A percentile compares a stretch with the other conserved stretches of the same genome.
These are phyloP conservation scores for Corythoichthys intestinalis DNA, from an alignment of 2,113 vertebrate species.

Conservation along the genomic window DNA sequence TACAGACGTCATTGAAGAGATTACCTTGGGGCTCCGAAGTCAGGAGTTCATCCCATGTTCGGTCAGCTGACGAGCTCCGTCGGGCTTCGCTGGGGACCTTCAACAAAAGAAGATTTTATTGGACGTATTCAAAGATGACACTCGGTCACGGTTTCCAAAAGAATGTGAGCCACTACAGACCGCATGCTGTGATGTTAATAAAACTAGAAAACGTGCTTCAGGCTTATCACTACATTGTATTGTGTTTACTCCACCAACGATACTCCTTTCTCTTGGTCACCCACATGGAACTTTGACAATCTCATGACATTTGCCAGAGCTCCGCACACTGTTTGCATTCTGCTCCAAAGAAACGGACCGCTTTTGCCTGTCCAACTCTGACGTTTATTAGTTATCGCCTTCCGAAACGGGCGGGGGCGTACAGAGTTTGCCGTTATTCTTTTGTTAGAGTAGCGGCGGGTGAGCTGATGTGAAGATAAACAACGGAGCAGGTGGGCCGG, in stretches of 20 bases:
- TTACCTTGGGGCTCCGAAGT: constrained; percentile 39
- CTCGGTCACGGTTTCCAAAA: not conserved
- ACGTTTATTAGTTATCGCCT: constrained; percentile 42
- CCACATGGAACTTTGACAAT: constrained; percentile 43
- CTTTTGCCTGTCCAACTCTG: constrained; percentile 34
- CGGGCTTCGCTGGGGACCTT: not conserved
- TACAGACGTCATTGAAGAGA: not conserved
- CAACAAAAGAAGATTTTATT: not conserved
- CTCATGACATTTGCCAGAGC: constrained; percentile 64
- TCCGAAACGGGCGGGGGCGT: constrained; percentile 39
- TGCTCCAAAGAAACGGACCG: constrained; percentile 47
- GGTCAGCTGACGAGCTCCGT: constrained; percentile 21
- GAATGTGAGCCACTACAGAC: constrained; percentile 5
- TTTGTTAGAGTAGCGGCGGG: not conserved
- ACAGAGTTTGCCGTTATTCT: constrained; percentile 46
- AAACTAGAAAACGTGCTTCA: constrained; percentile 28
- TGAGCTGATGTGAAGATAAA: constrained; percentile 52
- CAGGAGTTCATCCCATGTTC: constrained; percentile 58
- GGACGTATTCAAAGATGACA: not conserved
- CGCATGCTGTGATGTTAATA: constrained; percentile 37
- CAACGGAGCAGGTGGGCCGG: constrained; percentile 39
- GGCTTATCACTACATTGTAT: constrained; percentile 50
- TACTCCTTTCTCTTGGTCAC: constrained; percentile 29
- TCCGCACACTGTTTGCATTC: constrained; percentile 52
- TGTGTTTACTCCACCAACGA: constrained; percentile 33